These are phyloP conservation scores for Todiramphus saurophagus DNA, from an alignment of 2,113 vertebrate genomes.

Conservation along the genomic window DNA sequence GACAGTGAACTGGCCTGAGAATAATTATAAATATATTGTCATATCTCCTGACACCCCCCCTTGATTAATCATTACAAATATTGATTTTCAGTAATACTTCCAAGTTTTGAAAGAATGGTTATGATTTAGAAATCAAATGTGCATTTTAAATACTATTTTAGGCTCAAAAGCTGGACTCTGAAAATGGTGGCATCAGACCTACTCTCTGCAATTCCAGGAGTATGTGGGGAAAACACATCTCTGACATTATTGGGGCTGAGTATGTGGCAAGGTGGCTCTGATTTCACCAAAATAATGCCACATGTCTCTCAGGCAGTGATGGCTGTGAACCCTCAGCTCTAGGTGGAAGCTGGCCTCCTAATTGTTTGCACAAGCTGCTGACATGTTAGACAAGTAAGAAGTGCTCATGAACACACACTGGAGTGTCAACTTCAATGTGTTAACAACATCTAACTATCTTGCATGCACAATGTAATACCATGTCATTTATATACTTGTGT, in stretches of 20 bases:
- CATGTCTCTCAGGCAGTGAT: neutral
- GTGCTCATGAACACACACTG: neutral
- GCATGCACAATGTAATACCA: neutral
- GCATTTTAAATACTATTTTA: neutral
- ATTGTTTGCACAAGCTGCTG: neutral
- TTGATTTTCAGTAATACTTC: neutral
- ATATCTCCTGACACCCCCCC: neutral
- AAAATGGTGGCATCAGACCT: neutral
- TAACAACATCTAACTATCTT: neutral
- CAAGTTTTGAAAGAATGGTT: neutral
- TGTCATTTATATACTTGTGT: neutral
- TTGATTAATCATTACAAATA: neutral
- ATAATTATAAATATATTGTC: neutral
- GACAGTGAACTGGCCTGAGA: neutral
- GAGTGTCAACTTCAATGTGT: neutral
- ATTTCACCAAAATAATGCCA: neutral
- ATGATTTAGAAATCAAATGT: neutral
- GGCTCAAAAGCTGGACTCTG: neutral
- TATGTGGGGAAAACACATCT: neutral
- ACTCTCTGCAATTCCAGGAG: neutral
- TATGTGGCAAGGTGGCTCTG: rapidly evolving
- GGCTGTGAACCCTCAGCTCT: neutral
- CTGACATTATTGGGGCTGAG: neutral
- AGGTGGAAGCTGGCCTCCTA: neutral
- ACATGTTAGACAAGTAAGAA: neutral